These are phyloP conservation scores for Gadopsis bispinosus DNA, from an alignment of 2,797 vertebrate species.

Conservation along the genomic window DNA sequence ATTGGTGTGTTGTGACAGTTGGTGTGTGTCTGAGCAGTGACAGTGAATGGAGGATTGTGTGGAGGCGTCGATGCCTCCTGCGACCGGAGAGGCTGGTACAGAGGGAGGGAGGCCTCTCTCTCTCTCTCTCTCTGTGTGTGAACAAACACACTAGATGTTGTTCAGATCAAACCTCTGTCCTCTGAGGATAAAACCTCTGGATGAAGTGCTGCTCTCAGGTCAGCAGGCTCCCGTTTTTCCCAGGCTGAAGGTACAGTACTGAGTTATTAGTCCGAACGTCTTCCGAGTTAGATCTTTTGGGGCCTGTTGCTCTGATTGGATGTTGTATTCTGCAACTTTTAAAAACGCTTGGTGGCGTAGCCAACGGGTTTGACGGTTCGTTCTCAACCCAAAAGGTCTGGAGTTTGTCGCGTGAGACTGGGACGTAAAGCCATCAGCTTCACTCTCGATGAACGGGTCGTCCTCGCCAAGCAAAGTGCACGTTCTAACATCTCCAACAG, in stretches of 20 bases:
- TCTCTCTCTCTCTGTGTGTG: constrained; percentile 2
- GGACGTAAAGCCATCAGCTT: background rate
- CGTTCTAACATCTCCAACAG: background rate
- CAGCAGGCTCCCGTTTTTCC: background rate
- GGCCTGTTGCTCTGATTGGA: background rate
- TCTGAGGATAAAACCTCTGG: background rate
- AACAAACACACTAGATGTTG: constrained; percentile 41
- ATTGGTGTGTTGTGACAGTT: background rate
- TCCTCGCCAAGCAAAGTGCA: background rate
- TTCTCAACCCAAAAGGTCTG: background rate
- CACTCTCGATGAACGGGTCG: background rate
- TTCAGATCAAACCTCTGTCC: constrained; percentile 39
- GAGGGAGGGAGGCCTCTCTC: constrained; percentile 14
- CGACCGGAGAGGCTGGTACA: constrained; percentile 74
- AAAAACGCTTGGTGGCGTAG: background rate
- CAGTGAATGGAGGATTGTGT: constrained; percentile 74
- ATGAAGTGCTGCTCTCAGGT: constrained; percentile 1
- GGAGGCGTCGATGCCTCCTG: constrained; percentile 45
- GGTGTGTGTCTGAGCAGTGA: constrained; percentile 16
- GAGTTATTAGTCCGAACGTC: background rate
- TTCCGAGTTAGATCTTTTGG: background rate
- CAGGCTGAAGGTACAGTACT: constrained; percentile 23
- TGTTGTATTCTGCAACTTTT: background rate
- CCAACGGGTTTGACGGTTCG: background rate
- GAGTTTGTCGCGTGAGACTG: background rate